A percentile compares a stretch with the other conserved stretches of the same genome.
These are phyloP conservation scores for Limanda limanda DNA, from an alignment of 2,113 vertebrate species.

Conservation along the genomic window DNA sequence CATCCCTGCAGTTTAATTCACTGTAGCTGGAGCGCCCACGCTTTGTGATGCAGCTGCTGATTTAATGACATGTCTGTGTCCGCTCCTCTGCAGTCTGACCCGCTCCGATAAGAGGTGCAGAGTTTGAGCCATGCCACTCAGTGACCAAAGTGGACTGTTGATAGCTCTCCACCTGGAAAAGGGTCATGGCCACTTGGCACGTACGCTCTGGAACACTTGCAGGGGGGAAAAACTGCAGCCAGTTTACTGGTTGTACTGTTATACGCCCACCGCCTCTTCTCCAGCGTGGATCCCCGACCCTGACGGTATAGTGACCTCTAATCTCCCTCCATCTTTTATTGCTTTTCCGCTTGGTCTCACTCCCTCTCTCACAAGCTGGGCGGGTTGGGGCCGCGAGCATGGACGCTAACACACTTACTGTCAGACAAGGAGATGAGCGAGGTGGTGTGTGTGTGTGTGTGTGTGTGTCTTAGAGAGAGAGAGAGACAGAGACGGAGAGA, in stretches of 20 bases:
- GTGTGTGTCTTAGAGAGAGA: slow-evolving; percentile 22
- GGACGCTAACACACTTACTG: slow-evolving; percentile 50
- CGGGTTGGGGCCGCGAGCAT: slow-evolving; percentile 57
- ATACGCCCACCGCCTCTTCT: slow-evolving; percentile 44
- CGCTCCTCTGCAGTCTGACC: slow-evolving; percentile 50
- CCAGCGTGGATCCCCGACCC: slow-evolving; percentile 42
- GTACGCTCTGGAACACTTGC: slow-evolving; percentile 8
- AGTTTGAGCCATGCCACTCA: slow-evolving; percentile 5
- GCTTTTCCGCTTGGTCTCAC: slow-evolving; percentile 51
- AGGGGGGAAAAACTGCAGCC: slow-evolving; percentile 30
- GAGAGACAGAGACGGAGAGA: background rate
- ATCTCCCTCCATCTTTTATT: slow-evolving; percentile 60
- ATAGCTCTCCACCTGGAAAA: slow-evolving; percentile 41
- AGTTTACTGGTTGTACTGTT: slow-evolving; percentile 36
- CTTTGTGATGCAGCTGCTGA: slow-evolving; percentile 53
- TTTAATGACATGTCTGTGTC: slow-evolving; percentile 47
- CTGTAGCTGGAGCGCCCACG: slow-evolving; percentile 13
- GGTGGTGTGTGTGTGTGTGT: slow-evolving; percentile 24
- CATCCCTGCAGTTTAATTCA: slow-evolving; percentile 41
- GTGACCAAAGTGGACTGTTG: slow-evolving; percentile 27
- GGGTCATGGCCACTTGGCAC: slow-evolving; percentile 30
- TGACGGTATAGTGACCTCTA: slow-evolving; percentile 62
- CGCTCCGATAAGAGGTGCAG: slow-evolving; percentile 32
- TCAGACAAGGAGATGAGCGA: slow-evolving; percentile 47
- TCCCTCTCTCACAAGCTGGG: slow-evolving; percentile 50